Evolutionary conservation across 1,140 invertebrate species (phyloP), one percentile per base, ranked within the genome.

Genomic region (Scaptomyza pallida): DNA sequence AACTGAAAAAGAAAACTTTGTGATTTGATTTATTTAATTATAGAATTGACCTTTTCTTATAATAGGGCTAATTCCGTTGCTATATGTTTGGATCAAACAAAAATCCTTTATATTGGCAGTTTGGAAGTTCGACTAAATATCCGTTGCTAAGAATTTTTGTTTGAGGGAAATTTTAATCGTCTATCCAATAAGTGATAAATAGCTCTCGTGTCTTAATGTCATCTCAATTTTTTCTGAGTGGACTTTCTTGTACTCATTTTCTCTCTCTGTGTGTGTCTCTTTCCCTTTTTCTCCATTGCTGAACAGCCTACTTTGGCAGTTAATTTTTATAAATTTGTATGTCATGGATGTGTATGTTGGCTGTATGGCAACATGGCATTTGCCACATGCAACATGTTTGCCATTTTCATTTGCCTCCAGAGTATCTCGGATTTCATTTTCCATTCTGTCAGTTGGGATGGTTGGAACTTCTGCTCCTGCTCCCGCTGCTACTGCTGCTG

Each of bases 241-340:
- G 21, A 51, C 9, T 30, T 30, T 2, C 26, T 10, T 30, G 8
- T 9, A 9, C 26, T 43, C 8, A 8, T 50, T 55, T 45, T 45
- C 45, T 52, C 50, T 9, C 13, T 23, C n/a, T n/a, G n/a, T n/a
- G n/a, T n/a, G n/a, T n/a, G n/a, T n/a, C 17, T n/a, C 15, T 16
- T 48, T 9, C 26, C 9, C 16, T 5, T 16, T 3, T 26, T 35
- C 1, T 26, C 5, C 23, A 30, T 8, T 8, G 26, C 17, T 6
- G n/a, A 35, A 6, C 40, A 30, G 78, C 78, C 78, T 83, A 65
- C 80, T 83, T 81, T 75, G 61, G 17, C 59, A 86, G 81, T 86
- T 86, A 86, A 86, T 86, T 86, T 86, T 86, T 86, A 86, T 81
- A 86, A 86, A 86, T 78, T 81, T 77, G 48, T 74, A 78, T 78